Evolutionary conservation across 2,113 vertebrate species (phyloP).

Genomic region (Jacana jacana): DNA sequence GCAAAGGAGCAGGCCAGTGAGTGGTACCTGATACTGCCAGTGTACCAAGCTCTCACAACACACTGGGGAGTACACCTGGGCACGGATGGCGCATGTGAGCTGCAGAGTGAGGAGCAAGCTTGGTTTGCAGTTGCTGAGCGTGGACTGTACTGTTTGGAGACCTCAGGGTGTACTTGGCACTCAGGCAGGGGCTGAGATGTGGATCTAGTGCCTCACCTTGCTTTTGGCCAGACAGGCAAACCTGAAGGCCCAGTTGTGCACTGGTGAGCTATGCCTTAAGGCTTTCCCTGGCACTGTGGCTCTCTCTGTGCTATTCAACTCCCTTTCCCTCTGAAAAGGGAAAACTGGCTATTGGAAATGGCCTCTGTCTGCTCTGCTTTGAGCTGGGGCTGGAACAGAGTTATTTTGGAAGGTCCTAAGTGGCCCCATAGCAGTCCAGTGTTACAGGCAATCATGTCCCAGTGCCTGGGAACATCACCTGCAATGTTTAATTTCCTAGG

Average conservation of each 20-base stretch:
- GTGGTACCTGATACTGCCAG: background rate
- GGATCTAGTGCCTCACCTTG: background rate
- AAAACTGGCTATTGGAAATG: background rate
- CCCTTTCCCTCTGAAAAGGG: background rate
- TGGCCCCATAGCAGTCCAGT: background rate
- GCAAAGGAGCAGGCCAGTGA: background rate
- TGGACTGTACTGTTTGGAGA: background rate
- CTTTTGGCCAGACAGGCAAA: background rate
- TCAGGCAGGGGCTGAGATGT: background rate
- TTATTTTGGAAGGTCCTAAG: background rate
- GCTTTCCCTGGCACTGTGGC: background rate
- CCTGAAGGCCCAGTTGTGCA: fast-evolving
- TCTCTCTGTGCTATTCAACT: too few species aligned
- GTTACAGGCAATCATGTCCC: background rate
- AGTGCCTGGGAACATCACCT: background rate
- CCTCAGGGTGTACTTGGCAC: background rate
- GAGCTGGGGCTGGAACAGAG: background rate
- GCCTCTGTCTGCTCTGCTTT: background rate
- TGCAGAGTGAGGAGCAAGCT: background rate
- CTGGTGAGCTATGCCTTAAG: background rate
- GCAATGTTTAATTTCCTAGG: background rate
- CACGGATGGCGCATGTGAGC: fast-evolving
- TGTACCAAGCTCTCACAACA: background rate
- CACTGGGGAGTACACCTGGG: background rate
- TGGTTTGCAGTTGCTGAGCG: background rate